Evolutionary conservation across 2,113 vertebrate genomes (phyloP), one percentile per base, ranked within the genome.

Genomic region (Amphiprion percula): DNA sequence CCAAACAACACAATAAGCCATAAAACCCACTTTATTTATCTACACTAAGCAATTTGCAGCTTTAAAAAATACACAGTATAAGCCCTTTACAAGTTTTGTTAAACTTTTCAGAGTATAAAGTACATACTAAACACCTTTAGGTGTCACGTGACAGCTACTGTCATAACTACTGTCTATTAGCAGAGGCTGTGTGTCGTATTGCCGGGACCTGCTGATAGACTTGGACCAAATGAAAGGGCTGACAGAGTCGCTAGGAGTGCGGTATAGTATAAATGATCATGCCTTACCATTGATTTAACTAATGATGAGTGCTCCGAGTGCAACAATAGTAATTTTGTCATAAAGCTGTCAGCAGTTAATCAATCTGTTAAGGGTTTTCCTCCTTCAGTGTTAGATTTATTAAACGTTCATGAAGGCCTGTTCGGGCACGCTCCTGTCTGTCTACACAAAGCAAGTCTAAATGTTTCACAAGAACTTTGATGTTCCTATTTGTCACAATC

Each of bases 271-370:
- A 93, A 94, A 94, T 91, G 90, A 92, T 94, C 88, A 88, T 82
- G 89, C 89, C 89, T 87, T 91, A 90, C 92, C 90, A 92, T 94
- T 90, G 92, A 93, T 94, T 94, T 92, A 91, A 91, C 92, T 94
- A 95, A 95, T 95, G 94, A 94, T 92, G 93, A 94, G 93, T 92
- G 89, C 92, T 92, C 86, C 16, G 68, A 93, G 91, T 86, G 90
- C 93, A 95, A 94, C 94, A 94, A 94, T 94, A 93, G 93, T 95
- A 92, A 95, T 95, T 95, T 95, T 89, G 91, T 94, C 93, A 93
- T 92, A 93, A 94, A 94, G 91, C 94, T 96, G 96, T 96, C 96
- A 96, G 95, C 95, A 96, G 95, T 95, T 94, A 93, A 95, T 93
- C 94, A 93, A 91, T 95, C 95, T 94, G 94, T 93, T 95, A 92